These are phyloP conservation scores for Hemiscyllium ocellatum DNA, from an alignment of 2,113 vertebrate genomes.

Conservation along the genomic window DNA sequence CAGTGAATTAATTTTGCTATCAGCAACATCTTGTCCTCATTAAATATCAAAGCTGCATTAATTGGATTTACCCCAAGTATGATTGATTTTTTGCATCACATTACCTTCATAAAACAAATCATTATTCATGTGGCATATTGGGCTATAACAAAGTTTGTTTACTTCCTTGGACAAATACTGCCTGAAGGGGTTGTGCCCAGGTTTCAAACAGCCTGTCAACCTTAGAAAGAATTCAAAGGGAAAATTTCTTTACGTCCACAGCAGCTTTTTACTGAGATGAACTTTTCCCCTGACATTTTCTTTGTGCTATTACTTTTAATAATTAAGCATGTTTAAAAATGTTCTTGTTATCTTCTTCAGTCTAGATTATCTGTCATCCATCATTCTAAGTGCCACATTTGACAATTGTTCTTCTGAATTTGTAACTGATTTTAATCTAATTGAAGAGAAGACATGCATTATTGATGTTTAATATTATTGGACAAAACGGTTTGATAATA, in stretches of 20 bases:
- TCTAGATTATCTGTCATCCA: constrained; percentile 15
- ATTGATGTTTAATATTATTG: constrained; percentile 10
- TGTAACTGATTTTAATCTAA: constrained; percentile 28
- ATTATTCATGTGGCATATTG: constrained; percentile 5
- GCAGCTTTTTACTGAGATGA: constrained; percentile 25
- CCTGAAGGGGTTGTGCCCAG: constrained; percentile 2
- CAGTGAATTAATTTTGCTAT: not conserved
- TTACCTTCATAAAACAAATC: not conserved
- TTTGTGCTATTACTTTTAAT: not conserved
- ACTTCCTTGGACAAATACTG: constrained; percentile 1
- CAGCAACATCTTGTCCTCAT: not conserved
- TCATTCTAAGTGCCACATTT: not conserved
- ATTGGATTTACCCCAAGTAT: constrained; percentile 10
- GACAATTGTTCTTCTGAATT: constrained; percentile 3
- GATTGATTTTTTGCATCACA: not conserved
- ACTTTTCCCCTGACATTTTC: not conserved
- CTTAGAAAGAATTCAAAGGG: constrained; percentile 1
- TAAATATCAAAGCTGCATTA: constrained; percentile 22
- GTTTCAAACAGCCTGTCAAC: not conserved
- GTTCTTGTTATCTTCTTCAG: not conserved
- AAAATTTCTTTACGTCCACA: not conserved
- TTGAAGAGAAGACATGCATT: not conserved
- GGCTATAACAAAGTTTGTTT: not conserved
- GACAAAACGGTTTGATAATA: not conserved
- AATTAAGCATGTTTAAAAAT: constrained; percentile 19